phyloP scores from a whole-genome alignment of 2,888 invertebrate genomes.

The Protophormia terraenovae region DNA sequence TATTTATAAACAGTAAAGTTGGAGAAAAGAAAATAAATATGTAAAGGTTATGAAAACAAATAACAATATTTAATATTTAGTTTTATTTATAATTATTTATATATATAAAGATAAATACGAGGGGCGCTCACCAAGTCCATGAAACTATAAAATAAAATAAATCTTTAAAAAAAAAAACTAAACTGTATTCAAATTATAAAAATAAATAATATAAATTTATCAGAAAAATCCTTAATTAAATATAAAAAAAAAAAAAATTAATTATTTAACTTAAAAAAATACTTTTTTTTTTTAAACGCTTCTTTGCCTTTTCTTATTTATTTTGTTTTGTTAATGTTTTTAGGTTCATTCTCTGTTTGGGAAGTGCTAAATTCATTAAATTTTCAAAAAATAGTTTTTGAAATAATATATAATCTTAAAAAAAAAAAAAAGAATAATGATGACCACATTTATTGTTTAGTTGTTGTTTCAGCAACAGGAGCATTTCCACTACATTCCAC shows the following conservation, averaged over 20 bases:
- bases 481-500: conserved; percentile 56
- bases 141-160: conserved; percentile 35
- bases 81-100: conserved; percentile 1
- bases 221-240: not conserved
- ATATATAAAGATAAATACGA: conserved; percentile 53
- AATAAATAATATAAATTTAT: not conserved
- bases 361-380: conserved; percentile 47
- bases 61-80: conserved; percentile 15
- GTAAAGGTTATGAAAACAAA: not conserved
- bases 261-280: too few relatives aligned
- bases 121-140: conserved; percentile 68
- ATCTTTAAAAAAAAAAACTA: not conserved
- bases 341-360: conserved; percentile 28
- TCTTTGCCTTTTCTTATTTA: not conserved
- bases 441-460: conserved; percentile 39
- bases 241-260: not conserved
- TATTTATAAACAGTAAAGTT: conserved; percentile 18
- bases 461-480: conserved; percentile 35
- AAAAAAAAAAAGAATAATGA: not conserved
- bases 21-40: not conserved
- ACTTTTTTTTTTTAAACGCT: not conserved
- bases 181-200: not conserved
- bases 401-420: too few relatives aligned
- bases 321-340: not conserved
- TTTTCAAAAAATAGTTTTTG: not conserved